Base-by-base conservation (phyloP, 2,888 invertebrate species). In the Kuschelorhynchus macadamiae region DNA sequence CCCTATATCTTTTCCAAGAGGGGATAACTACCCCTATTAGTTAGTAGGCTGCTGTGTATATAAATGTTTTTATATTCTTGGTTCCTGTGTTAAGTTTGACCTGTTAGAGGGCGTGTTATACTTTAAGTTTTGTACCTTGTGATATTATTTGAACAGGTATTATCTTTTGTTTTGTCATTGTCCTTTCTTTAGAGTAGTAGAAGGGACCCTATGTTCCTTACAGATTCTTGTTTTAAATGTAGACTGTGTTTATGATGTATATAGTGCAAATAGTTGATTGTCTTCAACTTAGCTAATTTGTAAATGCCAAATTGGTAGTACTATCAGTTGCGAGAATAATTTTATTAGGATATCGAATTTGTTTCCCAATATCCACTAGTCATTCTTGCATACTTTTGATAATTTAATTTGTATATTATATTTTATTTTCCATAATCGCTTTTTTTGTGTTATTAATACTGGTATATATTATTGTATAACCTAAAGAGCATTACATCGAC, bases 71-170 rank as follows among this genome's bases (percentile, higher is more conserved):
- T 57, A 60, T 63, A 56, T 60, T 62, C 71, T 76, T 75, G 73
- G 75, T 77, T 77, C 75, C 74, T 75, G 71, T 73, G 59, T 72
- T 69, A 69, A 69, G 64, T 69, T 67, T 67, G 14, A 69, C 55
- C 52, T 69, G 33, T 69, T 65, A 68, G 57, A 57, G 50, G 56
- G 62, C 33, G 44, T 57, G 46, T 70, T 42, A 42, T 67, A 62
- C 49, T 52, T 65, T 70, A 56, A 61, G 57, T 70, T 70, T 64
- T 53, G 59, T 74, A 72, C 63, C 69, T 74, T 75, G 75, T 75
- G 75, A 75, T 75, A 75, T 75, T 74, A 73, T 74, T 74, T 73
- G 70, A 66, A 71, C 64, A 72, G 72, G 71, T 70, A 64, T 64
- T 72, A 69, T 71, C 55, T 68, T 71, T 70, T 59, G 30, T 68